phyloP scores from a whole-genome alignment of 2,888 invertebrate genomes.

The Stenoptilia bipunctidactyla region DNA sequence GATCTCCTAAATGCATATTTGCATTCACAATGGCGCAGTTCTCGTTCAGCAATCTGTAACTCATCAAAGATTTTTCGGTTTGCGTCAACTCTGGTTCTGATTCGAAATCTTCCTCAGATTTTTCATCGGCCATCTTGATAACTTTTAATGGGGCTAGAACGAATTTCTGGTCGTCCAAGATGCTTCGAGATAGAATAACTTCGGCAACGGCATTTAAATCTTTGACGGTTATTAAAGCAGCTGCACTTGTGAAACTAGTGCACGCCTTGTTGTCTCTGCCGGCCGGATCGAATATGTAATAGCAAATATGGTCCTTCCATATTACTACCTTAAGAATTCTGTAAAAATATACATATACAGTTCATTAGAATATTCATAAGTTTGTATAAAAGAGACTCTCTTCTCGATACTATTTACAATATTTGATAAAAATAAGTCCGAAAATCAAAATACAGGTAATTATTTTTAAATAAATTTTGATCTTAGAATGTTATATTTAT shows the following conservation, averaged over 20 bases:
- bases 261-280: constrained; percentile 65
- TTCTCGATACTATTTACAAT: too few relatives aligned
- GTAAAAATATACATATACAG: constrained; percentile 10
- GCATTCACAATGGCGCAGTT: constrained; percentile 70
- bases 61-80: constrained; percentile 63
- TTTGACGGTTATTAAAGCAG: constrained; percentile 70
- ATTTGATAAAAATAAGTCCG: constrained; percentile 1
- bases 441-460: too few relatives aligned
- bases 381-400: too few relatives aligned
- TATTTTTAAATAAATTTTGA: too few relatives aligned
- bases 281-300: constrained; percentile 75
- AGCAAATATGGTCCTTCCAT: constrained; percentile 72
- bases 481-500: too few relatives aligned
- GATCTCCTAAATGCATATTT: constrained; percentile 70
- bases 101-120: constrained; percentile 54
- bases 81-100: constrained; percentile 57
- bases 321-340: constrained; percentile 62
- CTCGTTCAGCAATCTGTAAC: constrained; percentile 66
- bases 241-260: constrained; percentile 60
- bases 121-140: constrained; percentile 51
- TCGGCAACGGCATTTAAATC: constrained; percentile 60
- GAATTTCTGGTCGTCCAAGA: constrained; percentile 60
- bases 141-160: constrained; percentile 59
- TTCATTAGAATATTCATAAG: too few relatives aligned
- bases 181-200: constrained; percentile 56